Conservation (phyloP, 2,113 vertebrate genomes). For the Apus apus region DNA sequence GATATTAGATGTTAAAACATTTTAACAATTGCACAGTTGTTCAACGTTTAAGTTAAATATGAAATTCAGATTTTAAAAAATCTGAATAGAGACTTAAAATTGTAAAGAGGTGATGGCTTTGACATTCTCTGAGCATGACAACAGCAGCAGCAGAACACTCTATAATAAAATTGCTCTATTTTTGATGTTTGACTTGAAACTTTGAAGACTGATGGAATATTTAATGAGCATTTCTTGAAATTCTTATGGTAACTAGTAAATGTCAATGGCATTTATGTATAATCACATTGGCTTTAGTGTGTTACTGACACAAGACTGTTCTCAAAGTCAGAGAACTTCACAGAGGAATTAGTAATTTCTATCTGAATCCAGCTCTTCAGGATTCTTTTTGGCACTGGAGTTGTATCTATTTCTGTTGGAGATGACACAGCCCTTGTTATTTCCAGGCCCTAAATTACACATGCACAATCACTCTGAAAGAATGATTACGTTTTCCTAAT, state of each 20-base stretch:
- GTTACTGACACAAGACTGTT: neutral
- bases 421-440: neutral
- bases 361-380: neutral
- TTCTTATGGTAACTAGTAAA: neutral
- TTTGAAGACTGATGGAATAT: constrained; percentile 59
- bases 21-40: neutral
- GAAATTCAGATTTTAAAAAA: neutral
- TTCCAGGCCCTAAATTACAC: neutral
- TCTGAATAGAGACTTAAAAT: neutral
- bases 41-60: neutral
- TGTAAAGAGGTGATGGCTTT: neutral
- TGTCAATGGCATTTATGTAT: neutral
- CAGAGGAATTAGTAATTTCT: neutral
- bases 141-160: neutral
- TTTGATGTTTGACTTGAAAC: constrained; percentile 61
- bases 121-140: neutral
- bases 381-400: neutral
- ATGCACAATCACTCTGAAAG: neutral
- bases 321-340: neutral
- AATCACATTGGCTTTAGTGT: neutral
- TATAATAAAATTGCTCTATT: constrained; percentile 41
- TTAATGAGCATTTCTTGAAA: constrained; percentile 63
- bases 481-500: neutral
- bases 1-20: neutral
- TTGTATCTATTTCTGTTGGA: neutral